Conservation (phyloP, 2,888 invertebrate genomes). For the Leptopilina myrica region DNA sequence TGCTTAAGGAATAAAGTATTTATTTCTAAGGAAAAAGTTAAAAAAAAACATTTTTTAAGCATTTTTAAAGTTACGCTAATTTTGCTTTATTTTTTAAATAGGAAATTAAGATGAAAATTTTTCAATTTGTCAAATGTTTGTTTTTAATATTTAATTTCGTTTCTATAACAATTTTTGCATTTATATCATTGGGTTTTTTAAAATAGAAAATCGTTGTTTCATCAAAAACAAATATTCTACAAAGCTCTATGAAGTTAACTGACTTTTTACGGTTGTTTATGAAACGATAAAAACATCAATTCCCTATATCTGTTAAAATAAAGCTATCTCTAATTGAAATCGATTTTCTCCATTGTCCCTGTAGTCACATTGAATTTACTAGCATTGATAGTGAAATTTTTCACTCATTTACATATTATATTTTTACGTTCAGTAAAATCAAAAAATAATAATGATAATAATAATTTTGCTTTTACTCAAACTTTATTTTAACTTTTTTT, state of each 20-base stretch:
- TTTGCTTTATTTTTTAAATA: neutral
- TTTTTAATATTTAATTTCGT: too few relatives aligned
- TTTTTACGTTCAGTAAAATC: neutral
- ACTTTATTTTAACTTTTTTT: too few relatives aligned
- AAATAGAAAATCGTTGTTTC: neutral
- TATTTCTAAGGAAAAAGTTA: neutral
- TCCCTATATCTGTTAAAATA: neutral
- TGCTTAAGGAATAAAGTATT: neutral
- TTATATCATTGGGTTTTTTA: neutral
- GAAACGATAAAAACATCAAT: constrained; percentile 1
- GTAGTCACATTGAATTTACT: neutral
- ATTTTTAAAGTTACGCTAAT: too few relatives aligned
- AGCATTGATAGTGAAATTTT: neutral
- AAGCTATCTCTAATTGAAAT: constrained; percentile 28
- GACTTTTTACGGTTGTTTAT: neutral
- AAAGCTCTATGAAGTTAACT: neutral
- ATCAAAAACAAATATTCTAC: neutral
- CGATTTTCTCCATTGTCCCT: neutral
- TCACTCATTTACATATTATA: neutral
- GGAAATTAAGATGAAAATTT: neutral
- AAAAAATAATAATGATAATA: too few relatives aligned
- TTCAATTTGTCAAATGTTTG: too few relatives aligned
- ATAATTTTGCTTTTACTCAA: too few relatives aligned
- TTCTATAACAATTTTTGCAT: too few relatives aligned
- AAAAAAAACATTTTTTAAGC: neutral